Percentiles rank a stretch among this genome's conserved stretches.
phyloP scores from a whole-genome alignment of 2,888 invertebrate genomes.

The Lissonota sp. region DNA sequence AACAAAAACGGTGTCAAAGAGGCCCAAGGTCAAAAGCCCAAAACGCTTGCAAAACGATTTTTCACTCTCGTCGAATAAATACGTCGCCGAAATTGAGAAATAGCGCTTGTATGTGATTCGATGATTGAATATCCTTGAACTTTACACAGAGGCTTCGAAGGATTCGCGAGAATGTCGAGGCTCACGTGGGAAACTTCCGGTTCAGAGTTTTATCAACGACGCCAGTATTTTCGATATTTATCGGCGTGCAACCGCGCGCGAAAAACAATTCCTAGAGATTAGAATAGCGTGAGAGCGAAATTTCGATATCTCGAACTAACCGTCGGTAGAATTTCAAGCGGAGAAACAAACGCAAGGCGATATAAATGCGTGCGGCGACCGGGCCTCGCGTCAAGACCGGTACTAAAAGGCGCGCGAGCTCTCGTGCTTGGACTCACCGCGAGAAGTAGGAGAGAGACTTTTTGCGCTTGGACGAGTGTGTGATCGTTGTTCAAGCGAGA shows the following conservation, averaged over 20 bases:
- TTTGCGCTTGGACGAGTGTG: constrained; percentile 29
- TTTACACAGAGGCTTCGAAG: neutral
- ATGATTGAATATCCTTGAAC: too few relatives aligned
- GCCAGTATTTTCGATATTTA: neutral
- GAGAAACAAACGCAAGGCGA: constrained; percentile 5
- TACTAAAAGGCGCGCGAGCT: constrained; percentile 61
- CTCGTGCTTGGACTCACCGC: constrained; percentile 47
- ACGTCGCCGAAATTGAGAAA: too few relatives aligned
- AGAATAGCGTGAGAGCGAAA: constrained; percentile 4
- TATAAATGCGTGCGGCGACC: constrained; percentile 56
- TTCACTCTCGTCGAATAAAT: too few relatives aligned
- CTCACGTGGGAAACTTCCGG: neutral
- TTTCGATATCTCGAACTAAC: constrained; percentile 39
- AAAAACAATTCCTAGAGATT: neutral
- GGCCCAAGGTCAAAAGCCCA: too few relatives aligned
- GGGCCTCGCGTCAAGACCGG: constrained; percentile 69
- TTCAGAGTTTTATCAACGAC: neutral
- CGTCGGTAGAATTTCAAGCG: constrained; percentile 32
- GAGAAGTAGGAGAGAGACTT: constrained; percentile 51
- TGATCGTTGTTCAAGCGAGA: constrained; percentile 43
- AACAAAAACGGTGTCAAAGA: too few relatives aligned
- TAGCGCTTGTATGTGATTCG: too few relatives aligned
- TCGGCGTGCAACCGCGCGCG: neutral
- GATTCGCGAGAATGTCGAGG: neutral
- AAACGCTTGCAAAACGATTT: too few relatives aligned